Conservation (phyloP, 1,140 invertebrate genomes). For the Ceratina japonica region DNA sequence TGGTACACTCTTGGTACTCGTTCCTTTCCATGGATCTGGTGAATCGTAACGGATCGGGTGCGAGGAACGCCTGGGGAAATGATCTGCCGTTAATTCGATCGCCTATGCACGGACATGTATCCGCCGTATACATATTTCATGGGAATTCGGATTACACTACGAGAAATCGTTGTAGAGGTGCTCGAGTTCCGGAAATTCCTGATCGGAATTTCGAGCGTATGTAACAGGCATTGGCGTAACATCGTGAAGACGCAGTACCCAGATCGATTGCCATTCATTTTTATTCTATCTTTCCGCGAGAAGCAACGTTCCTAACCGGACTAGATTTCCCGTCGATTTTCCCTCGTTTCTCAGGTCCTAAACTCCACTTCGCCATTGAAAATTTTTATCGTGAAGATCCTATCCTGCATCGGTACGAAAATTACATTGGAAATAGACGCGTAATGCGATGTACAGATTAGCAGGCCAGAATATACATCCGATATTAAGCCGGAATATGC, state of each 20-base stretch:
- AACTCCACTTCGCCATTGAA: background rate
- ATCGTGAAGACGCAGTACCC: background rate
- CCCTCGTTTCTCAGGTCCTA: background rate
- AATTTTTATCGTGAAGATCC: conserved; percentile 5
- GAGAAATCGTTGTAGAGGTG: conserved; percentile 52
- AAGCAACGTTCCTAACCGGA: too few species aligned
- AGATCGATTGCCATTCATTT: conserved; percentile 16
- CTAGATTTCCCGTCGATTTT: background rate
- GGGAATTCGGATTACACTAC: conserved; percentile 50
- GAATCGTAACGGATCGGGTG: conserved; percentile 16
- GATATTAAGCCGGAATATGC: conserved; percentile 25
- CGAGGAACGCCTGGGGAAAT: conserved; percentile 42
- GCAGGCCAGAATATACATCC: conserved; percentile 25
- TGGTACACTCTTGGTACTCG: background rate
- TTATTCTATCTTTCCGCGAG: background rate
- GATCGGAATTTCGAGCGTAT: conserved; percentile 54
- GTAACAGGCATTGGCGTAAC: conserved; percentile 47
- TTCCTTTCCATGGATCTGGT: conserved; percentile 23
- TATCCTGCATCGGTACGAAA: conserved; percentile 3
- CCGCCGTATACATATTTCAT: conserved; percentile 52
- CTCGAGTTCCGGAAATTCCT: conserved; percentile 53
- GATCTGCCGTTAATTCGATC: conserved; percentile 56
- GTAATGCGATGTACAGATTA: conserved; percentile 21
- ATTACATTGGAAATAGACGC: conserved; percentile 30
- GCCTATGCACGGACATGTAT: conserved; percentile 36